Evolutionary conservation across 92 coral and sea anemone genomes (phyloP).

Genomic region (Montipora capitata): DNA sequence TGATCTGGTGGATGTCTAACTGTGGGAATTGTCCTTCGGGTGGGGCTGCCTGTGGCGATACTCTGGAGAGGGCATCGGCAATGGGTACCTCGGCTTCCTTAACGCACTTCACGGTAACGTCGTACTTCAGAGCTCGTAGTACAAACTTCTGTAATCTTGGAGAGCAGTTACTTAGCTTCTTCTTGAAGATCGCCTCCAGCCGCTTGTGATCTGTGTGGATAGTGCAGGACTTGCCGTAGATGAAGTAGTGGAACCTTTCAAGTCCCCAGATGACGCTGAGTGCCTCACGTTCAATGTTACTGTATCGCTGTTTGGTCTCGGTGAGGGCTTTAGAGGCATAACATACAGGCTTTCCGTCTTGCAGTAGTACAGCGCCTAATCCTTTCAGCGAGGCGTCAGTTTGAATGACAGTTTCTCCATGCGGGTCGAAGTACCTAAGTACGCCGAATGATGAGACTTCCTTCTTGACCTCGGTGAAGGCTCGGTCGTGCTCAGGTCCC

Average conservation of each 20-base stretch:
- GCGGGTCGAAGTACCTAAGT: not conserved
- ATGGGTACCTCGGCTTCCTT: conserved; percentile 62
- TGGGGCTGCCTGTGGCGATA: conserved; percentile 38
- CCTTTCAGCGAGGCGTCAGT: conserved; percentile 8
- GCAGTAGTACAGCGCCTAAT: not conserved
- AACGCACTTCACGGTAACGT: conserved; percentile 44
- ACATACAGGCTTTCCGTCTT: not conserved
- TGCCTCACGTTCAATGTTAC: no score
- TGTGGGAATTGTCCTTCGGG: conserved; percentile 11
- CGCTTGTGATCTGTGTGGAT: not conserved
- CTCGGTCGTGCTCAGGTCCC: no score
- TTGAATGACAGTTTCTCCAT: conserved; percentile 1
- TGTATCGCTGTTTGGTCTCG: not conserved
- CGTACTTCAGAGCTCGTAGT: not conserved
- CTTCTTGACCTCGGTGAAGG: no score
- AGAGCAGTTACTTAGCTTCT: no score
- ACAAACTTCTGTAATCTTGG: no score
- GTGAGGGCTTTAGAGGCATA: not conserved
- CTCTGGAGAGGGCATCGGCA: conserved; percentile 56
- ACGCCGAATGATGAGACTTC: no score
- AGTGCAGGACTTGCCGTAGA: no score
- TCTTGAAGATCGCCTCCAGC: not conserved
- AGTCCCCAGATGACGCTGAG: no score
- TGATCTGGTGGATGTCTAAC: conserved; percentile 39
- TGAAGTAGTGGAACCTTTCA: no score